A percentile compares a stretch with the other conserved stretches of the same genome.
phyloP scores from a whole-genome alignment of 2,113 vertebrate genomes.

The Sporophila hypoxantha region DNA sequence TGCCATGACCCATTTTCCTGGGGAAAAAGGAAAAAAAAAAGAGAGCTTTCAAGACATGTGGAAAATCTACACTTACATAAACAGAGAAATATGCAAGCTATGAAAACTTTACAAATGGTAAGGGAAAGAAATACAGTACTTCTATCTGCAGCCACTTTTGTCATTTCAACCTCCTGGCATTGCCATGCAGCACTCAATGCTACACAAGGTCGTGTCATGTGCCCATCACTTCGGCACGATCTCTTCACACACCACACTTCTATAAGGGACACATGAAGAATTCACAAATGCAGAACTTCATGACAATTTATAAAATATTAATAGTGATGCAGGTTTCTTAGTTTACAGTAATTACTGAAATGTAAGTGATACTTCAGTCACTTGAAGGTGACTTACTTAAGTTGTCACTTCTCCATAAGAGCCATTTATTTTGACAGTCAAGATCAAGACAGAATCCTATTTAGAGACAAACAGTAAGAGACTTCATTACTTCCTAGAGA shows the following conservation, averaged over 20 bases:
- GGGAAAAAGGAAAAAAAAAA: background rate
- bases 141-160: background rate
- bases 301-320: background rate
- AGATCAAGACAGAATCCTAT: background rate
- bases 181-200: background rate
- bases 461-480: background rate
- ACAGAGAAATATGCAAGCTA: background rate
- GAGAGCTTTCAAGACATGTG: background rate
- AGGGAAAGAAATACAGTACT: background rate
- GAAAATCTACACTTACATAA: background rate
- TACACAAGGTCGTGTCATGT: too few species aligned
- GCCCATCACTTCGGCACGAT: background rate
- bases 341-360: background rate
- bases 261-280: background rate
- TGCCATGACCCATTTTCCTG: background rate
- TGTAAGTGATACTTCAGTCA: background rate
- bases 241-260: background rate
- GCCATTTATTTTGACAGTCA: background rate
- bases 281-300: background rate
- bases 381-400: background rate
- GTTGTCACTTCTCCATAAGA: background rate
- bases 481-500: background rate
- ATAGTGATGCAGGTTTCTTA: background rate
- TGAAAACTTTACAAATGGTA: background rate
- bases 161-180: background rate